Percentiles rank a stretch among this genome's conserved stretches.
These are phyloP conservation scores for Hylomyscus alleni DNA, from an alignment of 2,797 vertebrate species.

Conservation along the genomic window DNA sequence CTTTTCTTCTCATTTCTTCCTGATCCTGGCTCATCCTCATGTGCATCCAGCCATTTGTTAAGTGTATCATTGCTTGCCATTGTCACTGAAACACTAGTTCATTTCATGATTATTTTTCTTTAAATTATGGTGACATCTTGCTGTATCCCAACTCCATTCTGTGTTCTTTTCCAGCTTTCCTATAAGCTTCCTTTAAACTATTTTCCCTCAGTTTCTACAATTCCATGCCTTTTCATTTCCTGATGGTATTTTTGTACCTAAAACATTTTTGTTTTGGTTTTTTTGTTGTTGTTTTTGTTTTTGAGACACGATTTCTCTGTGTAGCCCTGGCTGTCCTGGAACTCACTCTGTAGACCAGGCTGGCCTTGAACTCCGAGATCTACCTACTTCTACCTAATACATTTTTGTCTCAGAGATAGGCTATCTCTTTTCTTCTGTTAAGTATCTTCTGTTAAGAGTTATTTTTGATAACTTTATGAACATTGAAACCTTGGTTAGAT, in stretches of 20 bases:
- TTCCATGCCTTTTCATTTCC: neutral
- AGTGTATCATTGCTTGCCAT: neutral
- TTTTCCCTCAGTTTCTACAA: neutral
- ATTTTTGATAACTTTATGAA: slow-evolving; percentile 5
- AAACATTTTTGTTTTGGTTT: no score
- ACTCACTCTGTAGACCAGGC: no score
- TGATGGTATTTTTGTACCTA: neutral
- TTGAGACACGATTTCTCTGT: no score
- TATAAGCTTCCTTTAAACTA: neutral
- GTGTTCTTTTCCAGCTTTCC: neutral
- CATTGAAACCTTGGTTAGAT: neutral
- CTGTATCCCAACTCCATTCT: neutral
- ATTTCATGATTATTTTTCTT: neutral
- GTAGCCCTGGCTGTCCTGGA: no score
- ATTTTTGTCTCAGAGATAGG: neutral
- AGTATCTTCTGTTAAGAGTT: neutral
- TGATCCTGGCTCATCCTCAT: neutral
- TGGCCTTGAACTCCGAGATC: no score
- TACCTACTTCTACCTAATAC: no score
- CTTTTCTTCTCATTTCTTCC: neutral
- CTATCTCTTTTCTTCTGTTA: neutral
- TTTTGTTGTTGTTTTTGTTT: no score
- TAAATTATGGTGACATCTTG: neutral
- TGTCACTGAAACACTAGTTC: neutral
- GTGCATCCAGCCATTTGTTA: no score